A percentile compares a stretch with the other conserved stretches of the same genome.
These are phyloP conservation scores for Accipiter cooperii DNA, from an alignment of 2,113 vertebrate genomes.

Conservation along the genomic window DNA sequence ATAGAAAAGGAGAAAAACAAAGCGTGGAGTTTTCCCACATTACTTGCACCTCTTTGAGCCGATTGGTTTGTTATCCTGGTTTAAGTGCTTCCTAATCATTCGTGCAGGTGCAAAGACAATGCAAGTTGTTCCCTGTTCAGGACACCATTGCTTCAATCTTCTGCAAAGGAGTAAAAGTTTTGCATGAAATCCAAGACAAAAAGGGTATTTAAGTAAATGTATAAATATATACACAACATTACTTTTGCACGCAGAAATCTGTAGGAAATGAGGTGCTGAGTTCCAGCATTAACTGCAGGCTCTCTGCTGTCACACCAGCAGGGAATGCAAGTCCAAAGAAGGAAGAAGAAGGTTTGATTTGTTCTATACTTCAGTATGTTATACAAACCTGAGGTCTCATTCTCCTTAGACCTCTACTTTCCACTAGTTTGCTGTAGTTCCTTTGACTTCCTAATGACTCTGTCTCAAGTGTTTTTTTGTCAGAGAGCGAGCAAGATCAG, in stretches of 20 bases:
- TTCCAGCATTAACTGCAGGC: not conserved
- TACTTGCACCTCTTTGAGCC: not conserved
- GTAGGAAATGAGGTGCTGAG: not conserved
- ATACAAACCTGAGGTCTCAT: not conserved
- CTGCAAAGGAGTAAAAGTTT: not conserved
- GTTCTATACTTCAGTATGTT: rapidly evolving
- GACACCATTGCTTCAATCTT: not conserved
- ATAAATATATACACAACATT: not conserved
- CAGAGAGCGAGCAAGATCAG: not conserved
- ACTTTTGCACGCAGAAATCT: not conserved
- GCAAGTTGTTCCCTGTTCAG: not conserved
- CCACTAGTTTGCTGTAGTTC: not conserved
- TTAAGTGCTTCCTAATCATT: not conserved
- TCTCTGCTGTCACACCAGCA: not conserved
- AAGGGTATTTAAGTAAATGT: not conserved
- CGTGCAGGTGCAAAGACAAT: not conserved
- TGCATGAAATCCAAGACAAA: not conserved
- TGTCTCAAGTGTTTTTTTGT: not conserved
- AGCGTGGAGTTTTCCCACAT: not conserved
- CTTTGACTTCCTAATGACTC: not conserved
- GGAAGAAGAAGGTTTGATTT: not conserved
- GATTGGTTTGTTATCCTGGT: not conserved
- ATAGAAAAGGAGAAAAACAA: not conserved
- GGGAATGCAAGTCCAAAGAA: not conserved
- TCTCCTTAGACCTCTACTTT: not conserved